These are phyloP conservation scores for Antennarius striatus DNA, from an alignment of 2,113 vertebrate species.

Conservation along the genomic window DNA sequence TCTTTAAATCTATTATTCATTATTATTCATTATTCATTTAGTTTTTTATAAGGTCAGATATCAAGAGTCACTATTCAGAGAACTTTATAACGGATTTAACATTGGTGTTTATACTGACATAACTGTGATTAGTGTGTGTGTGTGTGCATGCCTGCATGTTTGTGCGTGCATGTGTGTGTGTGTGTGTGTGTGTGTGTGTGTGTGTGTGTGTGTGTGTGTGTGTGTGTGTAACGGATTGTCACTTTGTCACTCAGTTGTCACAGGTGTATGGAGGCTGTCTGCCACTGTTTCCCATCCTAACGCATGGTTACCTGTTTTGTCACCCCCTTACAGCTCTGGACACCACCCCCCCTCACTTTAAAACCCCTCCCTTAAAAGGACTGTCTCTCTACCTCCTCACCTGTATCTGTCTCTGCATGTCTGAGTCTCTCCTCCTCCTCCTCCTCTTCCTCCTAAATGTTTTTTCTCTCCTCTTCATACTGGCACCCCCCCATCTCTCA, in stretches of 20 bases:
- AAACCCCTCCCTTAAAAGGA: slow-evolving; percentile 73
- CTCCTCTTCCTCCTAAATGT: slow-evolving; percentile 18
- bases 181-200: slow-evolving; percentile 23
- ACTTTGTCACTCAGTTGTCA: slow-evolving; percentile 54
- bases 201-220: slow-evolving; percentile 20
- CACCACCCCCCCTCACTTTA: slow-evolving; percentile 75
- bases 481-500: slow-evolving; percentile 47
- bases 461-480: slow-evolving; percentile 63
- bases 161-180: slow-evolving; percentile 9
- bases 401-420: slow-evolving; percentile 19
- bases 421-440: slow-evolving; percentile 38
- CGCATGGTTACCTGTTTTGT: slow-evolving; percentile 77
- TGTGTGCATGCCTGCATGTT: not conserved
- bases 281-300: slow-evolving; percentile 73
- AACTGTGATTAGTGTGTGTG: no score
- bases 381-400: slow-evolving; percentile 54
- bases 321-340: slow-evolving; percentile 78
- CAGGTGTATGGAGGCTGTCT: slow-evolving; percentile 59
- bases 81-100: no score
- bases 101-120: no score
- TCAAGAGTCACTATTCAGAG: no score
- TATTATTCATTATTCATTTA: no score
- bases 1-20: no score
- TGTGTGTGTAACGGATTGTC: slow-evolving; percentile 42
- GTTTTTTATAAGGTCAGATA: no score